Evolutionary conservation across 2,888 invertebrate genomes (phyloP).

Genomic region (Thereva nobilitata): DNA sequence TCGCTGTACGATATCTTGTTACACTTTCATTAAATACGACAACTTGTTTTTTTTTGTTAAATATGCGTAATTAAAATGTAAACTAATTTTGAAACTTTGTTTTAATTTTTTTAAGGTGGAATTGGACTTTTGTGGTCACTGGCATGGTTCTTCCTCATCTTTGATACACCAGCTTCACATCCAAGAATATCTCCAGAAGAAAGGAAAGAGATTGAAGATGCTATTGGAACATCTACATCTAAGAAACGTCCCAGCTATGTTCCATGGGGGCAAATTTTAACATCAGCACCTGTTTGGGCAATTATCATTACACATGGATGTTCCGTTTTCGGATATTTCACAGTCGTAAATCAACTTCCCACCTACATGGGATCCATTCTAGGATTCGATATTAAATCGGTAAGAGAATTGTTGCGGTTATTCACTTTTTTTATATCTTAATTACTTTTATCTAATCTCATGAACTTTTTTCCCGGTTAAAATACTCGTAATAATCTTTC

Average conservation of each 20-base stretch:
- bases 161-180: constrained; percentile 80
- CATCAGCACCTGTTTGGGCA: constrained; percentile 80
- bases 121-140: constrained; percentile 80
- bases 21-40: not conserved
- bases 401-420: constrained; percentile 52
- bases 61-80: no score
- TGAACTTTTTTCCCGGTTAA: no score
- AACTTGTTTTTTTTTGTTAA: constrained; percentile 6
- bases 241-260: constrained; percentile 67
- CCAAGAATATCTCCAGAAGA: constrained; percentile 79
- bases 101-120: constrained; percentile 59
- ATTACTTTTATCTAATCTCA: no score
- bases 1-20: not conserved
- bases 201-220: constrained; percentile 70
- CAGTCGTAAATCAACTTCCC: constrained; percentile 84
- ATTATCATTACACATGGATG: constrained; percentile 81
- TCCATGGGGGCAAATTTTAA: constrained; percentile 73
- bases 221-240: constrained; percentile 67
- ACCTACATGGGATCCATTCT: constrained; percentile 83
- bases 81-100: not conserved
- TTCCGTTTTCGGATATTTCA: constrained; percentile 87
- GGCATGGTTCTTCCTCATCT: constrained; percentile 79
- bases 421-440: no score
- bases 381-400: constrained; percentile 75
- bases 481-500: no score